phyloP scores from a whole-genome alignment of 2,113 vertebrate genomes.

The Clinocottus analis region DNA sequence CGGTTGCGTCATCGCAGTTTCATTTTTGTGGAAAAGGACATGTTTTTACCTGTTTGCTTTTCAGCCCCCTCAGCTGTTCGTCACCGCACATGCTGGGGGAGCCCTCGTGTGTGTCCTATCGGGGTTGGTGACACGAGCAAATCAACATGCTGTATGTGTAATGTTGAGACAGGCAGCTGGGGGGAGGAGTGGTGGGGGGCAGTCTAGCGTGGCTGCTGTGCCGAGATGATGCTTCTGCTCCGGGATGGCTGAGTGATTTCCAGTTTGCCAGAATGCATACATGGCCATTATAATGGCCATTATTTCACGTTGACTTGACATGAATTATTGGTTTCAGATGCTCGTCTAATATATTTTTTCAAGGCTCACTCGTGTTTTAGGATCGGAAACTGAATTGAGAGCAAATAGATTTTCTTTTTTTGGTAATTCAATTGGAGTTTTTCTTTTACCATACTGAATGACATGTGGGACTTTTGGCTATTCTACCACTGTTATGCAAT shows the following conservation, averaged over 20 bases:
- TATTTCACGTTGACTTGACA: slow-evolving; percentile 21
- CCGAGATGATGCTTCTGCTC: slow-evolving; percentile 32
- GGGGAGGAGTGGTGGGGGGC: slow-evolving; percentile 4
- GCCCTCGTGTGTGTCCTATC: slow-evolving; percentile 1
- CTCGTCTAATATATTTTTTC: background rate
- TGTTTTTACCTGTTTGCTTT: slow-evolving; percentile 1
- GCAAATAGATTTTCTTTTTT: background rate
- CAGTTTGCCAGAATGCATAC: slow-evolving; percentile 51
- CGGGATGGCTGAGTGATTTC: slow-evolving; percentile 44
- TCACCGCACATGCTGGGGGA: background rate
- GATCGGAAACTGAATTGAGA: too few relatives aligned
- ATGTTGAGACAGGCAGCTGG: slow-evolving; percentile 41
- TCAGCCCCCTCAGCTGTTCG: background rate
- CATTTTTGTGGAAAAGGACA: slow-evolving; percentile 6
- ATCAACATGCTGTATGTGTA: slow-evolving; percentile 49
- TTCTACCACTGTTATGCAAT: background rate
- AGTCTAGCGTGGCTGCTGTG: slow-evolving; percentile 3
- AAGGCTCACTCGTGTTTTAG: slow-evolving; percentile 2
- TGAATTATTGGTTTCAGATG: slow-evolving; percentile 42
- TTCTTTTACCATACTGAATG: background rate
- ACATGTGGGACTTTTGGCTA: background rate
- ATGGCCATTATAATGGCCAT: slow-evolving; percentile 25
- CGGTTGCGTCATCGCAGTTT: slow-evolving; percentile 2
- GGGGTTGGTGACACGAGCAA: slow-evolving; percentile 41
- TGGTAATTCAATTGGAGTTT: background rate